Conservation (phyloP, 2,888 invertebrate species). For the Epistrophe eligans region DNA sequence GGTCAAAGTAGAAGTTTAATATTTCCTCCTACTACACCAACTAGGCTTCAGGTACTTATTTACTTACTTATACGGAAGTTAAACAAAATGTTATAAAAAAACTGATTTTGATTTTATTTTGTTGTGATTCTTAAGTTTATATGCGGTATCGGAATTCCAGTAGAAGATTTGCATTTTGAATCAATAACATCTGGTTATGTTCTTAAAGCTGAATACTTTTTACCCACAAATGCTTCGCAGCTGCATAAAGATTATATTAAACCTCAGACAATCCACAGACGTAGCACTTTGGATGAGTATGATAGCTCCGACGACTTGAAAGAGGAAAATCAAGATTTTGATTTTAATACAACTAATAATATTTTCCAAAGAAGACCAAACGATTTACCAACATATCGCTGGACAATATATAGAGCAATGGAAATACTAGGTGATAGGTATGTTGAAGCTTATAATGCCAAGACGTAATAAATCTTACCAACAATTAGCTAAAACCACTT, state of each 20-base stretch:
- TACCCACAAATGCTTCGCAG: conserved; percentile 80
- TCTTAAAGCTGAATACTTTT: conserved; percentile 81
- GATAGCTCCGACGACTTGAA: conserved; percentile 68
- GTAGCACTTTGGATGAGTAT: conserved; percentile 71
- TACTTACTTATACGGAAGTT: not conserved
- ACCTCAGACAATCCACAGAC: conserved; percentile 79
- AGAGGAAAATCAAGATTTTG: conserved; percentile 40
- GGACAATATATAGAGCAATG: conserved; percentile 81
- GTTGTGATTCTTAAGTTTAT: conserved; percentile 79
- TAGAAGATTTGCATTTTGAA: conserved; percentile 80
- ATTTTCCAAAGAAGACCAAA: conserved; percentile 70
- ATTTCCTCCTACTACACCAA: conserved; percentile 82
- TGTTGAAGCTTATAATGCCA: not conserved
- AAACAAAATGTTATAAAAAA: not conserved
- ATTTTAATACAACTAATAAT: conserved; percentile 77
- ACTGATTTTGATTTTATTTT: not conserved
- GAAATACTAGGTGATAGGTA: conserved; percentile 80
- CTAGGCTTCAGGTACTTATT: conserved; percentile 80
- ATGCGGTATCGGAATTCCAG: conserved; percentile 82
- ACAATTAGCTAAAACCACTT: not conserved
- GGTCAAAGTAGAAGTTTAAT: conserved; percentile 75
- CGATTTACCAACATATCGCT: conserved; percentile 79
- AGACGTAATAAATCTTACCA: no score
- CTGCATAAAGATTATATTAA: conserved; percentile 79
- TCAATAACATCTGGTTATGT: conserved; percentile 82